Conservation (phyloP, 2,797 vertebrate genomes). For the Dendrocincla fuliginosa region DNA sequence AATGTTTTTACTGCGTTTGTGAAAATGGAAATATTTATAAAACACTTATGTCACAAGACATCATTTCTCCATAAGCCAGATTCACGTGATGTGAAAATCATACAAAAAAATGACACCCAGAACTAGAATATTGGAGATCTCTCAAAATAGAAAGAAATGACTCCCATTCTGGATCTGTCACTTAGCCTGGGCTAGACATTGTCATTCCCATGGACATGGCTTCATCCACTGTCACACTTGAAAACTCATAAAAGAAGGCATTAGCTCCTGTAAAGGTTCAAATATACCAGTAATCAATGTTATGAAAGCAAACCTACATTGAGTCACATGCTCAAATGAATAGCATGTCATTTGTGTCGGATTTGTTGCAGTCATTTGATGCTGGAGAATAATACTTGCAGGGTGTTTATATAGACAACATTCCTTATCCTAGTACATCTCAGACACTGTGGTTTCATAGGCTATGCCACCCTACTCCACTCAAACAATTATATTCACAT, state of each 20-base stretch:
- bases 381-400: background rate
- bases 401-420: background rate
- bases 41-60: background rate
- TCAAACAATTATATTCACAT: accelerated
- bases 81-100: background rate
- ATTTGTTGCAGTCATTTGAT: background rate
- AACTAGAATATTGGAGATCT: background rate
- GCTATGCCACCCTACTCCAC: background rate
- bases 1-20: background rate
- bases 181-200: background rate
- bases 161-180: background rate
- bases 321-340: background rate
- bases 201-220: background rate
- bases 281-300: background rate
- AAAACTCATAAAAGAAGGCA: background rate
- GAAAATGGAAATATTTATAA: background rate
- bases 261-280: background rate
- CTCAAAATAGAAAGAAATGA: background rate
- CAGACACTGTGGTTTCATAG: background rate
- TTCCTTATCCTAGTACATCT: background rate
- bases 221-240: background rate
- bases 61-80: background rate
- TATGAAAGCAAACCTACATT: background rate
- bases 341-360: background rate
- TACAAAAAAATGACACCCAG: background rate